A percentile compares a stretch with the other conserved stretches of the same genome.
These are phyloP conservation scores for Tigriopus californicus DNA, from an alignment of 2,888 invertebrate genomes.

Conservation along the genomic window DNA sequence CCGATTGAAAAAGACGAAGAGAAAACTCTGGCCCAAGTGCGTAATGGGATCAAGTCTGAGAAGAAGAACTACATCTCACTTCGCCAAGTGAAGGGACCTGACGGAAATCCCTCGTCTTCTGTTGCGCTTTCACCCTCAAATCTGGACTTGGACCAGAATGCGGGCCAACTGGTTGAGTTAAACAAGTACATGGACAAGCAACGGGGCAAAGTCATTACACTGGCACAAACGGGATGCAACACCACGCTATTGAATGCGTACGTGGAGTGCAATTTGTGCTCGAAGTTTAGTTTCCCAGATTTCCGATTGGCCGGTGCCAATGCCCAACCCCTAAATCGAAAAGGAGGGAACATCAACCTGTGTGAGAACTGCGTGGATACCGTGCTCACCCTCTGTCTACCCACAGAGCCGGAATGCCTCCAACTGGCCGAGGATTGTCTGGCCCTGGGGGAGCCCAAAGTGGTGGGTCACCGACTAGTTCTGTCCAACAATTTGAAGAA, in stretches of 20 bases:
- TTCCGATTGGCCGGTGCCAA: conserved; percentile 6
- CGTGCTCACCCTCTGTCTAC: conserved; percentile 7
- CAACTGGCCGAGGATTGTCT: not conserved
- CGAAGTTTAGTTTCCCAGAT: conserved; percentile 14
- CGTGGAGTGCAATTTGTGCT: conserved; percentile 10
- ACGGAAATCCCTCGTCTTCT: too few relatives aligned
- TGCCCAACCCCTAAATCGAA: not conserved
- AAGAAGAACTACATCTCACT: not conserved
- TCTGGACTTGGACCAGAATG: not conserved
- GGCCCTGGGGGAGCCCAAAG: not conserved
- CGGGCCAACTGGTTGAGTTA: conserved; percentile 1
- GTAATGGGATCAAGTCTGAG: not conserved
- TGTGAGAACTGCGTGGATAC: conserved; percentile 14
- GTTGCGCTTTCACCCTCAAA: too few relatives aligned
- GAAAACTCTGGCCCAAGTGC: not conserved
- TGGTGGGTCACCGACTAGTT: conserved; percentile 11
- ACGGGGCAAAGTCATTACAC: not conserved
- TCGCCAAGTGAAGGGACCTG: too few relatives aligned
- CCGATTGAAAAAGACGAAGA: conserved; percentile 3
- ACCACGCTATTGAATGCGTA: not conserved
- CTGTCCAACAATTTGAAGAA: conserved; percentile 10
- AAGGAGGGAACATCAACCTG: not conserved
- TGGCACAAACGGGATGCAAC: conserved; percentile 13
- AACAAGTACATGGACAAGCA: conserved; percentile 9
- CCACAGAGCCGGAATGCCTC: conserved; percentile 9